Evolutionary conservation across 2,113 vertebrate species (phyloP).

Genomic region (Menura novaehollandiae): DNA sequence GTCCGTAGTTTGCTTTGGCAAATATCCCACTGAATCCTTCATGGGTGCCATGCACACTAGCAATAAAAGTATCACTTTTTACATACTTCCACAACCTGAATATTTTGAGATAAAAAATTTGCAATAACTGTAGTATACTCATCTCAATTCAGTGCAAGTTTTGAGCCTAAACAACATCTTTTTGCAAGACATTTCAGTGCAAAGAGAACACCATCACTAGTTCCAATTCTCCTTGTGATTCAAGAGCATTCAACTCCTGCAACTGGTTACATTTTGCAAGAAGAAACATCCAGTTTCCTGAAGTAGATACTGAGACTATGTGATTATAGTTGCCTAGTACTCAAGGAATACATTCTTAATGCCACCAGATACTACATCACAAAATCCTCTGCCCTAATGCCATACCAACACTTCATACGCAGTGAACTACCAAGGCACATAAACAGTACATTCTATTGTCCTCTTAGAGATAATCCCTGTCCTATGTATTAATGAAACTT

Average conservation of each 20-base stretch:
- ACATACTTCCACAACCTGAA: neutral
- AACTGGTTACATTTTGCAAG: neutral
- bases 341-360: neutral
- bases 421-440: neutral
- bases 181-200: neutral
- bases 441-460: neutral
- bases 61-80: neutral
- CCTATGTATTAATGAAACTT: neutral
- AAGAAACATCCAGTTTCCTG: neutral
- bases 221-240: neutral
- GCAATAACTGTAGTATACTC: neutral
- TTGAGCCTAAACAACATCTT: neutral
- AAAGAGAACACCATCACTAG: neutral
- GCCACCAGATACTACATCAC: neutral
- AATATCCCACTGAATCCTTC: neutral
- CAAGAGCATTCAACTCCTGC: neutral
- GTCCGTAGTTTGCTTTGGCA: neutral
- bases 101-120: neutral
- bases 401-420: fast-evolving
- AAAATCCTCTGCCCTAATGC: neutral
- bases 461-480: neutral
- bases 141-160: neutral
- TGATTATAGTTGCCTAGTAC: neutral
- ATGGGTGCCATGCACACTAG: neutral
- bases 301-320: neutral